Evolutionary conservation across 2,888 invertebrate species (phyloP), one percentile per base, ranked within the genome.

Genomic region (Gandaritis pyraliata): DNA sequence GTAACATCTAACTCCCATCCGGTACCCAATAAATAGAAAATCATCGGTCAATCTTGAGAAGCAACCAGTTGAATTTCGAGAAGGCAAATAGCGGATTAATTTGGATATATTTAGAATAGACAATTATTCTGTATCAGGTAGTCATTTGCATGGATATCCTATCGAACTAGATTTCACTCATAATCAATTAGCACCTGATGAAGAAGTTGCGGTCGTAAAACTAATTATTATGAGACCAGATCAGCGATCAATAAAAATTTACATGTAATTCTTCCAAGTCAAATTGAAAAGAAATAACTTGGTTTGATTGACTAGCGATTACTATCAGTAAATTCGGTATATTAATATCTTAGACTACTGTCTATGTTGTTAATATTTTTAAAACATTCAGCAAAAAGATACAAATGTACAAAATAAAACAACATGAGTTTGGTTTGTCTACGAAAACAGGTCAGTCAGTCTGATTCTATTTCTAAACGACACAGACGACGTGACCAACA

Each of bases 141-240:
- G 43, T 10, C 47, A 13, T 52, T 46, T 45, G 38, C 38, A 51
- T 30, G 16, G 23, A 11, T 33, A 48, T 48, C 18, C 2, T 18
- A 46, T 33, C 2, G 53, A 64, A 67, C 65, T 15, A 45, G 30
- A 33, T 53, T 53, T 53, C n/a, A 43, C 43, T 53, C 43, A 43
- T 36, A 49, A 50, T 45, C 43, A 53, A 45, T 53, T 53, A 53
- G 30, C 52, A 16, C 48, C 48, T 33, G 68, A 76, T 64, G 67
- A 65, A 70, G 70, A 70, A 73, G 72, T 72, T 61, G 61, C 45
- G 57, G 53, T 64, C 61, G 64, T 78, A 73, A 80, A 80, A 72
- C 74, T 75, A 82, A 83, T 80, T 76, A 80, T 82, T 81, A 72
- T 70, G 66, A 75, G 69, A 77, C 77, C 13, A 75, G 69, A 77